Evolutionary conservation across 2,797 vertebrate genomes (phyloP), one percentile per base, ranked within the genome.

Genomic region (Hemibagrus guttatus): DNA sequence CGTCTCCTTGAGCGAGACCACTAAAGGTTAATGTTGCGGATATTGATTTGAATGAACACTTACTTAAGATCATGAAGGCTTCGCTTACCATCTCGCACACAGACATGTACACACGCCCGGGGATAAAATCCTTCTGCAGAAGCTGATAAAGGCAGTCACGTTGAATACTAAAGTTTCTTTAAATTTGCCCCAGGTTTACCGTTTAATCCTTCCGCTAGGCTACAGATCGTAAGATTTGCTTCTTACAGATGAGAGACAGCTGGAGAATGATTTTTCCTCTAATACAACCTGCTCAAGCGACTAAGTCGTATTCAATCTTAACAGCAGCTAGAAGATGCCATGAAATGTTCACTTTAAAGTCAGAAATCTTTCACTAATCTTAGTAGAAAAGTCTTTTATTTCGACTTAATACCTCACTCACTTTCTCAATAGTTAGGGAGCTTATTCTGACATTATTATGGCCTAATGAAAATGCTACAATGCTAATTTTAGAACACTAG

Each of bases 11-110:
- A 92, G 92, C 91, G 90, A 90, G 93, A 87, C 92, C 93, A 92
- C 92, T 91, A 94, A 95, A 95, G 95, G 94, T 95, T 96, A 95
- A 96, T 94, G 93, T 93, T 92, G 92, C 91, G 89, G 91, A 87
- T 90, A 95, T 95, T 75, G 94, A 95, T 95, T 93, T 91, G 89
- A 93, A 93, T 93, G 90, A 94, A 92, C 88, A 90, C 89, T 94
- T 95, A 94, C 94, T 95, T 93, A 93, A 94, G 91, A 92, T 87
- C 49, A 39, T 89, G 87, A 86, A 90, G 88, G 84, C 85, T 81
- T 85, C 2, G 31, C 75, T 76, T 87, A 85, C 80, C 56, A 63
- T 21, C 71, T 90, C 83, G 79, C 84, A 76, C 84, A 68, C 84
- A 84, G 46, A 76, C 83, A 85, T 78, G 64, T 84, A 42, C 85